Evolutionary conservation across 2,113 vertebrate genomes (phyloP).

Genomic region (Marcusenius ussheri): DNA sequence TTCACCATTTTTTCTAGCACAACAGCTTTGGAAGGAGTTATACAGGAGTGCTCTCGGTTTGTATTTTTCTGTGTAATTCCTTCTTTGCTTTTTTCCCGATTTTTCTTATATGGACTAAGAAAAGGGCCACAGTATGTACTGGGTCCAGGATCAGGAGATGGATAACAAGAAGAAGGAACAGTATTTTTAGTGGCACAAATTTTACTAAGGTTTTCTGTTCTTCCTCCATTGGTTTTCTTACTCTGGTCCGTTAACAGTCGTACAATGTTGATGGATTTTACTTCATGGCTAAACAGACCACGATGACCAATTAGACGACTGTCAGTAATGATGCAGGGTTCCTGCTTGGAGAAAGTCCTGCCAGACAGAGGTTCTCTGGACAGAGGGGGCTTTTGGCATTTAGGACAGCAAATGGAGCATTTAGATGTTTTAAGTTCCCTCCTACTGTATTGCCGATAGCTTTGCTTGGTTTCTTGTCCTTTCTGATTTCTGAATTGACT

Average conservation of each 20-base stretch:
- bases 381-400: constrained; percentile 13
- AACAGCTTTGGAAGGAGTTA: not conserved
- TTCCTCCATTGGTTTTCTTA: constrained; percentile 15
- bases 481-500: constrained; percentile 36
- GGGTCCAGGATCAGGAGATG: not conserved
- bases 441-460: constrained; percentile 15
- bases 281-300: constrained; percentile 65
- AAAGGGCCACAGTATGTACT: constrained; percentile 1
- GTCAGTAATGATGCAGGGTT: constrained; percentile 62
- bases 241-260: constrained; percentile 51
- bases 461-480: constrained; percentile 23
- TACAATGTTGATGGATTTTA: constrained; percentile 65
- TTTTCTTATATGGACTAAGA: constrained; percentile 8
- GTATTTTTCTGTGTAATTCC: not conserved
- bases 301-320: constrained; percentile 59
- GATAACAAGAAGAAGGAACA: not conserved
- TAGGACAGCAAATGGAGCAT: constrained; percentile 29
- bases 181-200: not conserved
- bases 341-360: constrained; percentile 32
- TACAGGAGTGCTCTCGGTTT: not conserved
- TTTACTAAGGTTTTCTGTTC: not conserved
- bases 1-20: not conserved
- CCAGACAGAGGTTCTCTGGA: constrained; percentile 31
- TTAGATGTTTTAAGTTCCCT: constrained; percentile 11
- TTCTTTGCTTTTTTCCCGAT: not conserved